Base-by-base conservation (phyloP, 1,140 invertebrate species). In the Orius insidiosus region DNA sequence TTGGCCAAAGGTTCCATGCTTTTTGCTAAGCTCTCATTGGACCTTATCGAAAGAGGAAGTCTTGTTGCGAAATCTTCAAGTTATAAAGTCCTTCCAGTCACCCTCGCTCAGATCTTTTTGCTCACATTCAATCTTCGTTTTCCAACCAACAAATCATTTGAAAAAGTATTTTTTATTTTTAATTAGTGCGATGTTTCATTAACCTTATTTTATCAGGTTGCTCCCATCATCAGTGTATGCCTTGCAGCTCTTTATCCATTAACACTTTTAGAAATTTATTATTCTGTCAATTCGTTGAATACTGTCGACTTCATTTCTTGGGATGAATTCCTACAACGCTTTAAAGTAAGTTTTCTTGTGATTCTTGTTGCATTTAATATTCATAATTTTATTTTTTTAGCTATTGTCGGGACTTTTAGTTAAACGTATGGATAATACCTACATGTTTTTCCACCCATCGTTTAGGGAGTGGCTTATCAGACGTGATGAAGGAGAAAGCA, bases 391-490 rank as follows among this genome's bases (percentile, higher is more conserved):
- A 39, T 39, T 43, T 51, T 51, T 61, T 34, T 54, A 74, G 66
- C 69, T 76, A 47, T 71, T 89, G 8, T 75, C 78, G 43, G 84
- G 83, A 41, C 86, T 94, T 56, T 68, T 96, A 1, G 80, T 90
- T 44, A 85, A 87, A 58, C 69, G 89, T 36, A 68, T 83, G 45
- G 90, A 95, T 62, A 82, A 85, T 57, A 92, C 87, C 0, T 90
- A 87, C 63, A 93, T 94, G 86, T 92, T 94, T 60, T 93, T 94
- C 61, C 90, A 96, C 62, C 88, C 89, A 1, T 87, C 88, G 7
- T 89, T 96, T 63, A 82, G 90, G 67, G 92, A 96, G 66, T 96
- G 90, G 90, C 68, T 96, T 30, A 84, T 92, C 52, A 65, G 85
- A n/a, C 66, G 90, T 11, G 85, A 90, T 47, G 88, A 93, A 51